These are phyloP conservation scores for Cheilinus undulatus DNA, from an alignment of 2,113 vertebrate species.

Conservation along the genomic window DNA sequence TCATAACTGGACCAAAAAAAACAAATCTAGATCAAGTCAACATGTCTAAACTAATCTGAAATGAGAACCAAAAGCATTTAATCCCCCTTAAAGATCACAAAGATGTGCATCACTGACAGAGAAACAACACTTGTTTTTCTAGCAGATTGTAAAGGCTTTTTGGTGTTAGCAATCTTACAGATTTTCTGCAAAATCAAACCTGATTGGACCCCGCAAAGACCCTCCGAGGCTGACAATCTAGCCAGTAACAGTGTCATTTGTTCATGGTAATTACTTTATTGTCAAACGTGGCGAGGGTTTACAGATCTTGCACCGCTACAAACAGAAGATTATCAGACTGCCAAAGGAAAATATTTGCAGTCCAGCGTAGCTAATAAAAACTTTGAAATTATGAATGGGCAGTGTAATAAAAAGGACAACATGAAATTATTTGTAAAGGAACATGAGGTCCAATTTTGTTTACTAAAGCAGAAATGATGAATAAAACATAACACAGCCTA, in stretches of 20 bases:
- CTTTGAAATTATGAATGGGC: slow-evolving; percentile 48
- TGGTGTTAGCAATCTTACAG: slow-evolving; percentile 15
- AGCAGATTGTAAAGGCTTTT: background rate
- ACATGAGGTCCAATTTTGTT: slow-evolving; percentile 69
- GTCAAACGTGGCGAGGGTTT: slow-evolving; percentile 49
- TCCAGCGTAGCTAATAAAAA: slow-evolving; percentile 53
- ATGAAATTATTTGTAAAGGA: slow-evolving; percentile 59
- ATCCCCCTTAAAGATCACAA: background rate
- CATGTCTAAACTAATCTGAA: background rate
- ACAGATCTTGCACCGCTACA: slow-evolving; percentile 57
- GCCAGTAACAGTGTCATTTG: slow-evolving; percentile 61
- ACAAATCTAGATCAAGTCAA: no score
- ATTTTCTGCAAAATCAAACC: slow-evolving; percentile 21
- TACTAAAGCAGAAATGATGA: slow-evolving; percentile 61
- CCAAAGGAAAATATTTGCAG: slow-evolving; percentile 50
- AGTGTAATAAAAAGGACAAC: slow-evolving; percentile 59
- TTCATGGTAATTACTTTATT: slow-evolving; percentile 71
- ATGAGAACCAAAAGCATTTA: background rate
- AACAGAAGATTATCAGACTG: slow-evolving; percentile 42
- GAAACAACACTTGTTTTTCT: background rate
- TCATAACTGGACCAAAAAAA: no score
- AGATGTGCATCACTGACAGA: background rate
- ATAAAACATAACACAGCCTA: slow-evolving; percentile 61
- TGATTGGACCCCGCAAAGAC: slow-evolving; percentile 10
- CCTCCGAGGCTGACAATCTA: slow-evolving; percentile 36